These are phyloP conservation scores for Melanostoma mellinum DNA, from an alignment of 2,888 invertebrate genomes.

Conservation along the genomic window DNA sequence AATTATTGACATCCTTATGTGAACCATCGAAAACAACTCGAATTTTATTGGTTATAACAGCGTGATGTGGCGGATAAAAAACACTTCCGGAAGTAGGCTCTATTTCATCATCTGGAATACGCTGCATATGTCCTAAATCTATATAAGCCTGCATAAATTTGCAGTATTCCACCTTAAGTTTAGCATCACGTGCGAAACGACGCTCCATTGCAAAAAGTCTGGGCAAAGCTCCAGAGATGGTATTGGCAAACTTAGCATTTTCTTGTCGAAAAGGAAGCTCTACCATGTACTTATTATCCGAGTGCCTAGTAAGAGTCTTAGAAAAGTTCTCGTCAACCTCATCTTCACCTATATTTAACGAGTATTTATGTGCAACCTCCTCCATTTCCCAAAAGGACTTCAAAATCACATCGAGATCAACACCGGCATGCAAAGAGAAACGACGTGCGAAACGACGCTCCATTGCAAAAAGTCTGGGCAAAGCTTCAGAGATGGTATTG, in stretches of 20 bases:
- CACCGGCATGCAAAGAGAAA: too few relatives aligned
- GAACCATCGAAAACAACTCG: too few relatives aligned
- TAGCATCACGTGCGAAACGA: background rate
- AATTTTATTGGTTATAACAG: too few relatives aligned
- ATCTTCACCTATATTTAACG: too few relatives aligned
- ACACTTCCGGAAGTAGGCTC: background rate
- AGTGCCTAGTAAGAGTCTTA: background rate
- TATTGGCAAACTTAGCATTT: background rate
- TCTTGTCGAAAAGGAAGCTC: background rate
- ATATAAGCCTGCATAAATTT: too few relatives aligned
- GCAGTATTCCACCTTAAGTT: background rate
- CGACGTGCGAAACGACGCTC: background rate
- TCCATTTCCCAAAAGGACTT: slow-evolving; percentile 9
- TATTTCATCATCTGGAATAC: slow-evolving; percentile 1
- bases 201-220: background rate
- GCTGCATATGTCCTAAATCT: background rate
- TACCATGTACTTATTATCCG: background rate
- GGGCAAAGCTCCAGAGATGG: background rate
- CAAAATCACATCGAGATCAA: background rate
- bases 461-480: background rate
- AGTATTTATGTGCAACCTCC: background rate
- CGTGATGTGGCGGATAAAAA: too few relatives aligned
- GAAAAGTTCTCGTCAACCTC: background rate
- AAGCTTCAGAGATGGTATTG: background rate
- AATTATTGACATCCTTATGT: too few relatives aligned